Percentiles rank a stretch among this genome's conserved stretches.
Conservation (phyloP, 2,888 invertebrate genomes). For the Megalurothrips usitatus region DNA sequence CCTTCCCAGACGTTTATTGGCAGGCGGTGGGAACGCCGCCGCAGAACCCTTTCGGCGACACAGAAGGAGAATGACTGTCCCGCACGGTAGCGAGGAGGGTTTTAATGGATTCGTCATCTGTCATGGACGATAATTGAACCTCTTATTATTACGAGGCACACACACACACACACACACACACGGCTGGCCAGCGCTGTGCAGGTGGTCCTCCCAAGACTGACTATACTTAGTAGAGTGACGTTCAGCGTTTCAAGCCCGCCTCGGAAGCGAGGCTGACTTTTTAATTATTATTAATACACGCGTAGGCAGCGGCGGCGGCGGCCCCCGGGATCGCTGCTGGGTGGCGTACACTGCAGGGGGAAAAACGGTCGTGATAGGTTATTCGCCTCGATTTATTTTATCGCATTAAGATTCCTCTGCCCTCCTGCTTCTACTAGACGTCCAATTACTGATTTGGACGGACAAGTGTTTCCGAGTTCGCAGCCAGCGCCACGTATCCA, state of each 20-base stretch:
- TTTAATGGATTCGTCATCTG: conserved; percentile 25
- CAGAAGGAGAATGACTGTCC: background rate
- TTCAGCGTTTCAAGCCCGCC: background rate
- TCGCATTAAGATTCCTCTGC: no score
- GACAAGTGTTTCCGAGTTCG: no score
- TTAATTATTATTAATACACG: conserved; percentile 20
- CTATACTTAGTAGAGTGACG: conserved; percentile 15
- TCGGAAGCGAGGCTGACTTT: conserved; percentile 21
- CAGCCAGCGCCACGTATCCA: no score
- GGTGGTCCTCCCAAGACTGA: background rate
- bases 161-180: no score
- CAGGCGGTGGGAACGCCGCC: no score
- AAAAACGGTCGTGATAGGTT: background rate
- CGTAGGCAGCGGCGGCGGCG: background rate
- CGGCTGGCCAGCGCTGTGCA: background rate
- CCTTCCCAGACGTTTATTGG: no score
- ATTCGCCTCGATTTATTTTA: background rate
- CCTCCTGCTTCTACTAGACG: no score
- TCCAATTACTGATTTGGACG: no score
- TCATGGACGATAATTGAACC: conserved; percentile 11
- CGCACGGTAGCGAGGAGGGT: background rate
- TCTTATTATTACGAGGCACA: background rate
- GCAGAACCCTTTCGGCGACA: no score
- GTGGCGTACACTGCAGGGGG: background rate
- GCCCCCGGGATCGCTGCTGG: background rate